Percentiles rank a stretch among this genome's conserved stretches.
These are phyloP conservation scores for Scrobipalpa costella DNA, from an alignment of 2,888 invertebrate species.

Conservation along the genomic window DNA sequence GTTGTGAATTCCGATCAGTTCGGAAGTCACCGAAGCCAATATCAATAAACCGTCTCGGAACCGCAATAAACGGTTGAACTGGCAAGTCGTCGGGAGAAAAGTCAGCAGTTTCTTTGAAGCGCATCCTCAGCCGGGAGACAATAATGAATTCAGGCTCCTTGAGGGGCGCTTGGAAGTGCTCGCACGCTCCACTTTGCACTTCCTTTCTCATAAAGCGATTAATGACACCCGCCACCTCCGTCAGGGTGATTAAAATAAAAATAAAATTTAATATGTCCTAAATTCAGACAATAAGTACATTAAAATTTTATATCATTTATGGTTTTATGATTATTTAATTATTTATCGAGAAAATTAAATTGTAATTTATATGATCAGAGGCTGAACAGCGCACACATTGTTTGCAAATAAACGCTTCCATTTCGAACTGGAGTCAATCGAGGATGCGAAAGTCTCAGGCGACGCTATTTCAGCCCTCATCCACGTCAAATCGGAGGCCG, in stretches of 20 bases:
- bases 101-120: conserved; percentile 77
- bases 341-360: no score
- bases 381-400: no score
- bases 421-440: no score
- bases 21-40: conserved; percentile 43
- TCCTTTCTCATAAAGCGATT: conserved; percentile 74
- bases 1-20: conserved; percentile 7
- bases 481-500: no score
- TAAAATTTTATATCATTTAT: no score
- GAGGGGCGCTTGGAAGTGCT: conserved; percentile 49
- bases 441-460: no score
- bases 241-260: conserved; percentile 62
- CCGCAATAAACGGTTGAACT: conserved; percentile 67
- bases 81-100: conserved; percentile 49
- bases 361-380: no score
- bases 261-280: conserved; percentile 64
- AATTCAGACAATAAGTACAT: no score
- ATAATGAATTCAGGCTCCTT: conserved; percentile 73
- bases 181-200: conserved; percentile 72
- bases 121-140: conserved; percentile 66
- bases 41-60: conserved; percentile 60
- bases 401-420: no score
- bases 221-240: conserved; percentile 68
- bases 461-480: no score
- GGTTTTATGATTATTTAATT: no score